Conservation (phyloP, 2,113 vertebrate genomes). For the Phyllostomus discolor region DNA sequence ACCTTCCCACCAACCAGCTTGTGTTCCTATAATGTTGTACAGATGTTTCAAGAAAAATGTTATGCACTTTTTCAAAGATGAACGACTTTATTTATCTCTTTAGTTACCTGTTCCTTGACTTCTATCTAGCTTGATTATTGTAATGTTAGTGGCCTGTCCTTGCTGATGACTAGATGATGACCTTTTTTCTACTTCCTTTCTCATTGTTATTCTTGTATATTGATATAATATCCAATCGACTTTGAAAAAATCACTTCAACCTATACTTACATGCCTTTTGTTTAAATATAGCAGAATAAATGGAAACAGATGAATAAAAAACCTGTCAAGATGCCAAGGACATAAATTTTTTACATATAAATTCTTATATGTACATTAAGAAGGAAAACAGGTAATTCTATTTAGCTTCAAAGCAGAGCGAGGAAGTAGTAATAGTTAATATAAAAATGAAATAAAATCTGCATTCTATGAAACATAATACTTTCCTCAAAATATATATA, state of each 20-base stretch:
- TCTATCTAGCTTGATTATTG: background rate
- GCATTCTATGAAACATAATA: background rate
- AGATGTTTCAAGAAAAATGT: background rate
- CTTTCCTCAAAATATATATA: background rate
- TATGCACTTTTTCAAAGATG: background rate
- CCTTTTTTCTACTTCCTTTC: background rate
- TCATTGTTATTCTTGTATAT: background rate
- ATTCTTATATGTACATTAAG: background rate
- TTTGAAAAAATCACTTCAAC: background rate
- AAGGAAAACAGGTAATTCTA: background rate
- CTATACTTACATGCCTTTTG: background rate
- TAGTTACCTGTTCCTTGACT: background rate
- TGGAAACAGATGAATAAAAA: background rate
- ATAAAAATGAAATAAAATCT: background rate
- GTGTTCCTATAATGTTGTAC: background rate
- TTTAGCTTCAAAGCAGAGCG: background rate
- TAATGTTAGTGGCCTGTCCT: background rate
- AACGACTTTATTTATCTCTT: background rate
- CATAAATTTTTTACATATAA: background rate
- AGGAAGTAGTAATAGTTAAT: background rate
- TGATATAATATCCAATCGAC: background rate
- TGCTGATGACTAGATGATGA: background rate
- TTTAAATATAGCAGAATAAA: background rate
- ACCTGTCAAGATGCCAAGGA: background rate
- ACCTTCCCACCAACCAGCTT: background rate